Conservation (phyloP, 2,797 vertebrate species). For the Sitta carolinensis region DNA sequence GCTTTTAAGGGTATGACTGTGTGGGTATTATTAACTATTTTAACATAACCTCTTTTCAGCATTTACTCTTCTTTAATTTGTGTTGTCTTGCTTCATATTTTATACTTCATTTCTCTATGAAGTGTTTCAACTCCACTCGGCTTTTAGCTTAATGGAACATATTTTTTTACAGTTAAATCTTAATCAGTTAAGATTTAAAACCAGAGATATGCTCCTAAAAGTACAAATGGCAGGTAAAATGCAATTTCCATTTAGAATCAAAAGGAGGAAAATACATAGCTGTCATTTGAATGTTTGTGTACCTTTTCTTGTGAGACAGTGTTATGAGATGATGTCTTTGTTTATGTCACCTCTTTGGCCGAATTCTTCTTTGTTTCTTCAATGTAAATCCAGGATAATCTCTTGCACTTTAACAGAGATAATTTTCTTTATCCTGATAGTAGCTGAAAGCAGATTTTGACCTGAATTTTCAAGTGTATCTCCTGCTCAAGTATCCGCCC, state of each 20-base stretch:
- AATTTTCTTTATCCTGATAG: not conserved
- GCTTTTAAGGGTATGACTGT: not conserved
- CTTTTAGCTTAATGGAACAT: not conserved
- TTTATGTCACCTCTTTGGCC: not conserved
- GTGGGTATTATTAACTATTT: not conserved
- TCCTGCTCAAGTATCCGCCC: not conserved
- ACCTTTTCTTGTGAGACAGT: not conserved
- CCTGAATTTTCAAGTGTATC: not conserved
- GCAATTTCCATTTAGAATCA: not conserved
- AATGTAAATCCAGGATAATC: not conserved
- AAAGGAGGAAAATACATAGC: not conserved
- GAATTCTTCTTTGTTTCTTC: not conserved
- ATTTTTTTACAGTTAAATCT: not conserved
- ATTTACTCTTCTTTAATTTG: not conserved
- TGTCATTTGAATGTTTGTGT: not conserved
- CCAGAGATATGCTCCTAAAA: not conserved
- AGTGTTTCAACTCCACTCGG: not conserved
- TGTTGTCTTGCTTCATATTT: not conserved
- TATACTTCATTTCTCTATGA: not conserved
- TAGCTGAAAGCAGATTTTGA: conserved; percentile 34
- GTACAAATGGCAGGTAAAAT: not conserved
- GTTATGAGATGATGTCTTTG: not conserved
- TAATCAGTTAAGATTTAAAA: not conserved
- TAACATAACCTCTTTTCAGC: not conserved
- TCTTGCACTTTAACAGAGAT: not conserved